Base-by-base conservation (phyloP, 2,888 invertebrate species). In the Chymomyza fuscimana region DNA sequence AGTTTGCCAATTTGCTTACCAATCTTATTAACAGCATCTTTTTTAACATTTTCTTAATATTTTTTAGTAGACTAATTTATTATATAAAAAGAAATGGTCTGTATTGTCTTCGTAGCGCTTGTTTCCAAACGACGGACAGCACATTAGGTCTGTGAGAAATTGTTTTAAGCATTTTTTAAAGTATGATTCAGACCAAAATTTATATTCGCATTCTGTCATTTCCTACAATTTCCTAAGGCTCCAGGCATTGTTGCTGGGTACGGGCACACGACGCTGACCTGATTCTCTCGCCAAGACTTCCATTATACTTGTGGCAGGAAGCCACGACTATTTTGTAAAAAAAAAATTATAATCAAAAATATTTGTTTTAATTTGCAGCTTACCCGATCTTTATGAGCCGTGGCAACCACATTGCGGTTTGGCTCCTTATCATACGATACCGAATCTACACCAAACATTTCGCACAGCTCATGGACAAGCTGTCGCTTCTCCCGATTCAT, bases 371-470 rank as follows among this genome's bases (percentile, higher is more conserved):
- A 29, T 7, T 56, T 0, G 32, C 32, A 9, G 7, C 84, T 89
- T 88, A 96, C 96, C 93, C 95, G 95, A 81, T 96, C 96, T 91
- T 93, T 95, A 70, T 94, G 94, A 63, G 98, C 97, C 16, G 97
- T 97, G 29, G 97, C 97, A n/a, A 98, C 96, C 16, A 99, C 96
- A 92, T 98, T 99, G 75, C 98, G 94, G 91, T 98, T 98, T 0
- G 99, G 99, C 90, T 98, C 98, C 22, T 95, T 95, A 92, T 99
- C 99, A 91, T 98, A 98, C 25, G 98, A 97, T 71, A 96, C 96
- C 77, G 98, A 97, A 88, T 97, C 96, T 84, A 98, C 96, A 54
- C 98, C 98, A 93, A 99, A 99, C 92, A 97, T 97, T 88, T 97
- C 97, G 84, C 97, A 97, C 91, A 97, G 94, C 91, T 99, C 99